Percentiles rank a stretch among this genome's conserved stretches.
Conservation (phyloP, 2,797 vertebrate species). For the Sebastes oblongus region DNA sequence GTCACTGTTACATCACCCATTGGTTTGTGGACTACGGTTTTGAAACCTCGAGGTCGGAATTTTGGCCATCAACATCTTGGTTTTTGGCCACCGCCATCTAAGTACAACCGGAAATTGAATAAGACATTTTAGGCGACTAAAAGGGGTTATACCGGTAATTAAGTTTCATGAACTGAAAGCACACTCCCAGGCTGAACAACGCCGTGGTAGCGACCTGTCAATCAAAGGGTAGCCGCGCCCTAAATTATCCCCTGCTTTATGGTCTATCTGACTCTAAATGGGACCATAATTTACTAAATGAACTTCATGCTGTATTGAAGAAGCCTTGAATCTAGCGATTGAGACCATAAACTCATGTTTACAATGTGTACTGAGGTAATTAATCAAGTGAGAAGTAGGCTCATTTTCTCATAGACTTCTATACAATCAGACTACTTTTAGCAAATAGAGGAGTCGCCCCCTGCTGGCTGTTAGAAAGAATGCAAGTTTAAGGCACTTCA, state of each 20-base stretch:
- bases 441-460: neutral
- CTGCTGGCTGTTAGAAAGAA: neutral
- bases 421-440: neutral
- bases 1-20: rapidly evolving
- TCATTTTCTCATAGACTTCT: neutral
- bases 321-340: rapidly evolving
- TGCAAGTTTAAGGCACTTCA: neutral
- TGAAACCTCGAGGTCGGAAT: neutral
- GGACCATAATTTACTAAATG: no score
- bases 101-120: neutral
- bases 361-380: neutral
- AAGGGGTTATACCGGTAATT: no score
- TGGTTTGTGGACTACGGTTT: no score
- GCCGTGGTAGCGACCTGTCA: neutral
- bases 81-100: neutral
- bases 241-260: neutral
- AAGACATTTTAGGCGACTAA: no score
- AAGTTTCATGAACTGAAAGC: no score
- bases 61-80: neutral
- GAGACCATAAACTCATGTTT: no score
- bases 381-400: neutral
- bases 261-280: neutral
- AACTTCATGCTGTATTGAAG: neutral
- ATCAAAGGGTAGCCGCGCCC: neutral
- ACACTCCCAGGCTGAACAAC: neutral